Percentiles rank a stretch among this genome's conserved stretches.
Conservation (phyloP, 2,797 vertebrate genomes). For the Aulostomus chinensis region DNA sequence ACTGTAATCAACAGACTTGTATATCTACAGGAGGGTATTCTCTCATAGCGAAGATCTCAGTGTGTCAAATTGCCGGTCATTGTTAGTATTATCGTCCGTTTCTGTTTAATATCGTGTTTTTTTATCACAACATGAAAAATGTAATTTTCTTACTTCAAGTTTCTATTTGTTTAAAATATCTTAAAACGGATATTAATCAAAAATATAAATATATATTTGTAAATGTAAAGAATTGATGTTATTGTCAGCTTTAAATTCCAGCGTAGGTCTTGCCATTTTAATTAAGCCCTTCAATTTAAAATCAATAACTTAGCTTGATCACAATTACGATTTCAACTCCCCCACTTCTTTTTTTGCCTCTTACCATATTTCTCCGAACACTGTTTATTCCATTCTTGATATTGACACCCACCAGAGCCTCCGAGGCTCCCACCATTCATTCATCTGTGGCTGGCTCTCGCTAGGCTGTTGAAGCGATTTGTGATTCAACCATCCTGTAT, state of each 20-base stretch:
- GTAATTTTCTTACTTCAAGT: too few relatives aligned
- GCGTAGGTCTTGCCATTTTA: not conserved
- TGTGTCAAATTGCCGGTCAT: too few relatives aligned
- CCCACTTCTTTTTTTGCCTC: not conserved
- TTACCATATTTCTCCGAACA: constrained; percentile 14
- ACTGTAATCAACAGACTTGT: too few relatives aligned
- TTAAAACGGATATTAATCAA: too few relatives aligned
- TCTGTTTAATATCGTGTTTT: too few relatives aligned
- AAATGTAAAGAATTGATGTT: too few relatives aligned
- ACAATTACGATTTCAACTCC: constrained; percentile 1
- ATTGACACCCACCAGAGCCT: constrained; percentile 32
- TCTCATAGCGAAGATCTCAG: too few relatives aligned
- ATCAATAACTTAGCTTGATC: constrained; percentile 9
- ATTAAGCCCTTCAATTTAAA: constrained; percentile 13
- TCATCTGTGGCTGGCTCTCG: constrained; percentile 38
- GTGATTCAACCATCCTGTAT: constrained; percentile 51
- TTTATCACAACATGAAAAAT: too few relatives aligned
- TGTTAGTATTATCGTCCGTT: too few relatives aligned
- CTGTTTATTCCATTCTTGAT: constrained; percentile 24
- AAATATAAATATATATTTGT: too few relatives aligned
- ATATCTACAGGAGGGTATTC: too few relatives aligned
- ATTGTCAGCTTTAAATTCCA: not conserved
- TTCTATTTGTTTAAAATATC: too few relatives aligned
- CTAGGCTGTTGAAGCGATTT: constrained; percentile 20
- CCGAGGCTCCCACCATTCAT: constrained; percentile 35